These are phyloP conservation scores for Campylomormyrus numenius DNA, from an alignment of 2,113 vertebrate genomes.

Conservation along the genomic window DNA sequence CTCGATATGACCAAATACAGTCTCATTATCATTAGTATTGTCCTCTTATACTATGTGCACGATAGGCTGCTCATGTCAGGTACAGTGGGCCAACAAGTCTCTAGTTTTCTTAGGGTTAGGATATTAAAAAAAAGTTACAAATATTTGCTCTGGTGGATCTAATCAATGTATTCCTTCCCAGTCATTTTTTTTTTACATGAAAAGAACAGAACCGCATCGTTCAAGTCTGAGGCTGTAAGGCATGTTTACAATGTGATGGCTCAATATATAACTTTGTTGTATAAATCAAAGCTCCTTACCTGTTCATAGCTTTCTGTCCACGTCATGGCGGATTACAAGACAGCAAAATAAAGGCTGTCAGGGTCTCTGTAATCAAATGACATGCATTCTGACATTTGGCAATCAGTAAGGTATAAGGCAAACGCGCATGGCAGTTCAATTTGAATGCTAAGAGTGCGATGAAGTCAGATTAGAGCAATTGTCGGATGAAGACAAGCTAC, in stretches of 20 bases:
- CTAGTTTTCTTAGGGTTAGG: background rate
- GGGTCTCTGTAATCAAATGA: background rate
- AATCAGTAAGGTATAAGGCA: background rate
- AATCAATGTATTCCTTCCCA: background rate
- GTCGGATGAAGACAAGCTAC: background rate
- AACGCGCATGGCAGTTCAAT: background rate
- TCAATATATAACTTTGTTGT: background rate
- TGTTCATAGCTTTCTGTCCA: background rate
- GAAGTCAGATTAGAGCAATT: background rate
- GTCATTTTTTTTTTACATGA: background rate
- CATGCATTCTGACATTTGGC: background rate
- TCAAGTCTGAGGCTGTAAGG: background rate
- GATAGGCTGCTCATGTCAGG: background rate
- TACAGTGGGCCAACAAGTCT: background rate
- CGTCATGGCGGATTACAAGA: background rate
- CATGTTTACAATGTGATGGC: background rate
- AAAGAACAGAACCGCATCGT: background rate
- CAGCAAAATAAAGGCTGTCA: background rate
- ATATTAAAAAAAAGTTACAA: background rate
- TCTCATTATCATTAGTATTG: background rate
- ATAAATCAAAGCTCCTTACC: background rate
- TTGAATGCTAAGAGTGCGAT: background rate
- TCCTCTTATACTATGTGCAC: background rate
- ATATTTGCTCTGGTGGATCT: background rate
- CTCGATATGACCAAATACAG: background rate